Conservation (phyloP, 2,888 invertebrate genomes). For the Aproaerema taeniolella region DNA sequence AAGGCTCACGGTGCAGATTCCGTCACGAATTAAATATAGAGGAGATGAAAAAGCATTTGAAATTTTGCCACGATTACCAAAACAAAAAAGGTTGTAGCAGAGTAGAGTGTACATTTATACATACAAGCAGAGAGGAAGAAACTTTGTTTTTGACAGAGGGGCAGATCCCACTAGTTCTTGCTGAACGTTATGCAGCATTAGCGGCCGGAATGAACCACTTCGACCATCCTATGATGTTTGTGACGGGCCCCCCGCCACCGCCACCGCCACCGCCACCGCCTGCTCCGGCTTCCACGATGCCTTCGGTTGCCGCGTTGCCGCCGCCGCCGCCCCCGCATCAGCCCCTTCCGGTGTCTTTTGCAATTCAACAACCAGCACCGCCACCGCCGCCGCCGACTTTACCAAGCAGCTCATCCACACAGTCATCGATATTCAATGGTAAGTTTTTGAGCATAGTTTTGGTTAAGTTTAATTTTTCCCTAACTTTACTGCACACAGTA, state of each 20-base stretch:
- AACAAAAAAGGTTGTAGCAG: conserved; percentile 50
- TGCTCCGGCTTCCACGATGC: conserved; percentile 24
- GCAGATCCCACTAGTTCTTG: conserved; percentile 45
- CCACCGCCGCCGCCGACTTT: conserved; percentile 27
- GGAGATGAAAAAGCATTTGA: conserved; percentile 49
- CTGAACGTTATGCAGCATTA: conserved; percentile 46
- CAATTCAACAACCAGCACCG: conserved; percentile 21
- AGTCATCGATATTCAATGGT: conserved; percentile 19
- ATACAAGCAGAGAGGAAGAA: conserved; percentile 51
- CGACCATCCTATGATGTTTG: conserved; percentile 31
- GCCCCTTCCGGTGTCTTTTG: conserved; percentile 19
- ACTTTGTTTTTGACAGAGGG: conserved; percentile 42
- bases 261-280: conserved; percentile 32
- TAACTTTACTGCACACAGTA: too few species aligned
- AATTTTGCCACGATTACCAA: conserved; percentile 62
- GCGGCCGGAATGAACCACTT: conserved; percentile 15
- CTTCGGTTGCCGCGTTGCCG: conserved; percentile 18
- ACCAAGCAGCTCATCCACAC: conserved; percentile 10
- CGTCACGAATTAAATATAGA: conserved; percentile 49
- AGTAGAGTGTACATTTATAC: conserved; percentile 52
- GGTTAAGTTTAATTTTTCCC: too few species aligned
- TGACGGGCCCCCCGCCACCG: conserved; percentile 27
- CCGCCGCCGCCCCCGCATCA: conserved; percentile 24
- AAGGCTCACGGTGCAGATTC: conserved; percentile 46
- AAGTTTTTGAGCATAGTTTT: too few species aligned